Conservation (phyloP, 2,113 vertebrate genomes). For the Sander lucioperca region DNA sequence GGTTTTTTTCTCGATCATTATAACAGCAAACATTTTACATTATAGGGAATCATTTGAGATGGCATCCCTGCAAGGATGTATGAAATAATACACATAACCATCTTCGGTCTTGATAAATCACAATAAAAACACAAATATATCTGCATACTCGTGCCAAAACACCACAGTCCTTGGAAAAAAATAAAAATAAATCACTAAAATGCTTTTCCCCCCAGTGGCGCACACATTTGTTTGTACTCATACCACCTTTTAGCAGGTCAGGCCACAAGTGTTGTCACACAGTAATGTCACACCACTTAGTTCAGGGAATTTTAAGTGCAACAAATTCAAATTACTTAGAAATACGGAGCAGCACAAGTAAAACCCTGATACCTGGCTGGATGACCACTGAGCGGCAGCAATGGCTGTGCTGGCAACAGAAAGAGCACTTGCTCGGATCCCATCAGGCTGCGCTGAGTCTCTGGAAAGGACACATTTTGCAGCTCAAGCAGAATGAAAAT, state of each 20-base stretch:
- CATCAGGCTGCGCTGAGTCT: conserved; percentile 90
- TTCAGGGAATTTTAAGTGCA: not conserved
- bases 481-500: not conserved
- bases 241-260: not conserved
- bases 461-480: conserved; percentile 75
- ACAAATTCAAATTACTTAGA: not conserved
- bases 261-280: not conserved
- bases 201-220: not conserved
- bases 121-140: not conserved
- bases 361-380: conserved; percentile 88
- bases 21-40: not conserved
- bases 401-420: conserved; percentile 96
- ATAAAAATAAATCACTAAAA: too few species aligned
- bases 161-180: too few species aligned
- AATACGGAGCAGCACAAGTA: not conserved
- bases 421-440: conserved; percentile 90
- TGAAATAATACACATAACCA: not conserved
- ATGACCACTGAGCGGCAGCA: conserved; percentile 97
- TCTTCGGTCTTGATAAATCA: not conserved
- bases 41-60: not conserved
- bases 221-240: not conserved
- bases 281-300: not conserved
- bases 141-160: not conserved
- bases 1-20: too few species aligned
- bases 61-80: not conserved